Conservation (phyloP, 2,888 invertebrate genomes). For the Drosophila kambysellisi region DNA sequence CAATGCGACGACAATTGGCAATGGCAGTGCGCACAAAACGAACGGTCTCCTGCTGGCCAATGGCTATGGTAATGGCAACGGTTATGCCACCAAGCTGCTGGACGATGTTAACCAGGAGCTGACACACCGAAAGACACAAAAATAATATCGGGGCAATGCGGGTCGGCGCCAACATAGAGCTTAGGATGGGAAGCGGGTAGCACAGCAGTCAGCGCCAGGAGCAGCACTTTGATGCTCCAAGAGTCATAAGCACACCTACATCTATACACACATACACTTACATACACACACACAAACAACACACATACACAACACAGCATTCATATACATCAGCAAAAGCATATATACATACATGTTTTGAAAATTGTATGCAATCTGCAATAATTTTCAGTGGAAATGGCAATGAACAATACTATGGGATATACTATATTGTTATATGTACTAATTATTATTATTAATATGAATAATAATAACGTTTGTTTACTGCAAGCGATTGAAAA, state of each 20-base stretch:
- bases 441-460: constrained; percentile 40
- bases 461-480: constrained; percentile 18
- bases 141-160: constrained; percentile 83
- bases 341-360: constrained; percentile 35
- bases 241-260: constrained; percentile 57
- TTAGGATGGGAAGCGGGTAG: constrained; percentile 44
- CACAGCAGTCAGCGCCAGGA: constrained; percentile 57
- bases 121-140: constrained; percentile 84
- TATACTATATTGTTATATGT: constrained; percentile 45
- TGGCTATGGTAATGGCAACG: constrained; percentile 66
- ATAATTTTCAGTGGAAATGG: constrained; percentile 30
- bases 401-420: constrained; percentile 26
- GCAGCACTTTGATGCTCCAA: constrained; percentile 50
- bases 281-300: constrained; percentile 25
- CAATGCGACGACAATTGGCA: constrained; percentile 57
- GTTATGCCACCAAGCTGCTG: constrained; percentile 70
- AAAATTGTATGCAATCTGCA: constrained; percentile 40
- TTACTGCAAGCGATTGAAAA: constrained; percentile 9
- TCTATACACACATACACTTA: constrained; percentile 21
- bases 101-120: constrained; percentile 81
- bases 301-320: constrained; percentile 27
- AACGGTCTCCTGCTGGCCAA: constrained; percentile 76
- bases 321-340: constrained; percentile 44
- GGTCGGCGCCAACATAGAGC: constrained; percentile 67
- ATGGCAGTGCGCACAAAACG: constrained; percentile 74